phyloP scores from a whole-genome alignment of 92 coral and sea anemone species.

The Paragorgia papillata region DNA sequence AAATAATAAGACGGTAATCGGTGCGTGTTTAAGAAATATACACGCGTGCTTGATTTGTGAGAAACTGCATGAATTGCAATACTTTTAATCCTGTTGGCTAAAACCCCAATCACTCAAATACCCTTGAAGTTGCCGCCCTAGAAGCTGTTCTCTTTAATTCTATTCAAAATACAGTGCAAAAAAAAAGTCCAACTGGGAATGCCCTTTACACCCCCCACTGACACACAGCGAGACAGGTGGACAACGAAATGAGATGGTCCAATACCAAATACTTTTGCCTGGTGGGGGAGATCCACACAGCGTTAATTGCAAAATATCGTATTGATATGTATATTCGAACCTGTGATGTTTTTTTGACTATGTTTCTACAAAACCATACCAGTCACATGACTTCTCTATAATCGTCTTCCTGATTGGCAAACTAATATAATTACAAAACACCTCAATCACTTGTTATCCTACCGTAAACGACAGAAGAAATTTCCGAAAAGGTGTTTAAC shows the following conservation, averaged over 20 bases:
- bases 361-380: background rate
- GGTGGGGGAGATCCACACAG: slow-evolving; percentile 19
- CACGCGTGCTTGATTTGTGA: too few relatives aligned
- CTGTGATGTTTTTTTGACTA: background rate
- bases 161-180: slow-evolving; percentile 28
- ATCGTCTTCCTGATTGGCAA: slow-evolving; percentile 21
- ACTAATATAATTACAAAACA: slow-evolving; percentile 14
- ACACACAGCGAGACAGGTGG: slow-evolving; percentile 32
- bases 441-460: background rate
- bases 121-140: slow-evolving; percentile 17
- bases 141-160: background rate
- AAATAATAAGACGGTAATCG: too few relatives aligned
- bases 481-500: background rate
- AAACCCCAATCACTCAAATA: background rate
- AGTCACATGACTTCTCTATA: background rate
- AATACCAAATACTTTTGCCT: slow-evolving; percentile 32
- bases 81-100: too few relatives aligned
- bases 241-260: slow-evolving; percentile 33
- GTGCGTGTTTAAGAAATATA: too few relatives aligned
- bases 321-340: background rate
- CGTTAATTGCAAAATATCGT: slow-evolving; percentile 12
- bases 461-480: background rate
- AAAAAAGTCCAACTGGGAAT: slow-evolving; percentile 20
- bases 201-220: slow-evolving; percentile 9
- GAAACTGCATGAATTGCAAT: too few relatives aligned